These are phyloP conservation scores for Theretra japonica DNA, from an alignment of 2,888 invertebrate genomes.

Conservation along the genomic window DNA sequence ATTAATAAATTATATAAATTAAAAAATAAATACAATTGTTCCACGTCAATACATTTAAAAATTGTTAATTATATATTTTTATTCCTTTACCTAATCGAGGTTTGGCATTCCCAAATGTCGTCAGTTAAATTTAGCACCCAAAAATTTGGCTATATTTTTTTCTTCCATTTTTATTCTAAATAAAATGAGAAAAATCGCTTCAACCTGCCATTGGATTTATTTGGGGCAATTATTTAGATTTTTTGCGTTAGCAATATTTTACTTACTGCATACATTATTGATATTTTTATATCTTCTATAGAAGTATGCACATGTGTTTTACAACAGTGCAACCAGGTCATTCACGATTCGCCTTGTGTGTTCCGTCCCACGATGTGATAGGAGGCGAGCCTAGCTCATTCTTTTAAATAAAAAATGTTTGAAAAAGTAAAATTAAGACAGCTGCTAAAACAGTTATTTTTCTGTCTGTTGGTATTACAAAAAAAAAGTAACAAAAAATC, in stretches of 20 bases:
- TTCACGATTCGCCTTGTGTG: too few relatives aligned
- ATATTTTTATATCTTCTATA: too few relatives aligned
- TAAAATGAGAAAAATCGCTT: slow-evolving; percentile 4
- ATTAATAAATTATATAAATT: slow-evolving; percentile 21
- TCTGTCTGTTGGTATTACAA: too few relatives aligned
- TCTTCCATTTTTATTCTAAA: slow-evolving; percentile 9
- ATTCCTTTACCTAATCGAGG: slow-evolving; percentile 29
- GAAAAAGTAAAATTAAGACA: too few relatives aligned
- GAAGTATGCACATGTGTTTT: too few relatives aligned
- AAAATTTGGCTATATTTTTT: slow-evolving; percentile 62
- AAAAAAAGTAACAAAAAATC: too few relatives aligned
- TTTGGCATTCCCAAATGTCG: slow-evolving; percentile 60
- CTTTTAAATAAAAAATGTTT: too few relatives aligned
- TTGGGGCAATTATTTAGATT: background rate
- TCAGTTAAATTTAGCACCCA: slow-evolving; percentile 61
- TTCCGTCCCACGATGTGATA: too few relatives aligned
- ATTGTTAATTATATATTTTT: background rate
- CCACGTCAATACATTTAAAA: slow-evolving; percentile 17
- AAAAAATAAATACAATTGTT: slow-evolving; percentile 23
- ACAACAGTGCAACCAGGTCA: too few relatives aligned
- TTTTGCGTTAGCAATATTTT: background rate
- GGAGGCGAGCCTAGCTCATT: too few relatives aligned
- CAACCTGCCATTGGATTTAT: background rate
- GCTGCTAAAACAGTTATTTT: too few relatives aligned
- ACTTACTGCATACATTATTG: too few relatives aligned